These are phyloP conservation scores for Caenorhabditis briggsae DNA, from an alignment of 1,140 invertebrate genomes.

Conservation along the genomic window DNA sequence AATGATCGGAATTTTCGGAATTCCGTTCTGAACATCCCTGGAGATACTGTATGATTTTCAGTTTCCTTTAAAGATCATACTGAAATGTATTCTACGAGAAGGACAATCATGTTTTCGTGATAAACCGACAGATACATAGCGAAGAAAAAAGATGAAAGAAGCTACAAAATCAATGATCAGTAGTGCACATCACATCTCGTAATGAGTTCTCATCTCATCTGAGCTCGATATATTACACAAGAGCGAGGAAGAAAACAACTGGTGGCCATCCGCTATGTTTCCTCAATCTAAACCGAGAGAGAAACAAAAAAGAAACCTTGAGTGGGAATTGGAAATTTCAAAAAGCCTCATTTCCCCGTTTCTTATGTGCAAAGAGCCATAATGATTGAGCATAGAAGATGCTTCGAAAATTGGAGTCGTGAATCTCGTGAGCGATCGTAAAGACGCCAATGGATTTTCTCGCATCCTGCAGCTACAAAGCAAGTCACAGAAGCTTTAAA, in stretches of 20 bases:
- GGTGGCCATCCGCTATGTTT: neutral
- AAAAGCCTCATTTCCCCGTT: neutral
- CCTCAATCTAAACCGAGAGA: neutral
- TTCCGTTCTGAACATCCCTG: too few species aligned
- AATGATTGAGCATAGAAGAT: neutral
- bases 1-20: too few species aligned
- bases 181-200: neutral
- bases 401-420: neutral
- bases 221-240: neutral
- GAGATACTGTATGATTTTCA: too few species aligned
- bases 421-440: neutral
- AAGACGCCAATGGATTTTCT: neutral
- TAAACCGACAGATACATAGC: neutral
- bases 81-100: neutral
- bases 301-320: neutral
- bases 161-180: constrained; percentile 5
- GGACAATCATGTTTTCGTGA: neutral
- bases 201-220: neutral
- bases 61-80: too few species aligned
- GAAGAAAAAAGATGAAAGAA: neutral
- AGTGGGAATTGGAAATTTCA: neutral
- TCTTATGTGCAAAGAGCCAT: neutral
- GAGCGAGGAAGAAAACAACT: constrained; percentile 6
- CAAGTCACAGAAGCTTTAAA: neutral
- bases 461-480: neutral